Base-by-base conservation (phyloP, 1,140 invertebrate genomes). In the Leguminivora glycinivorella region DNA sequence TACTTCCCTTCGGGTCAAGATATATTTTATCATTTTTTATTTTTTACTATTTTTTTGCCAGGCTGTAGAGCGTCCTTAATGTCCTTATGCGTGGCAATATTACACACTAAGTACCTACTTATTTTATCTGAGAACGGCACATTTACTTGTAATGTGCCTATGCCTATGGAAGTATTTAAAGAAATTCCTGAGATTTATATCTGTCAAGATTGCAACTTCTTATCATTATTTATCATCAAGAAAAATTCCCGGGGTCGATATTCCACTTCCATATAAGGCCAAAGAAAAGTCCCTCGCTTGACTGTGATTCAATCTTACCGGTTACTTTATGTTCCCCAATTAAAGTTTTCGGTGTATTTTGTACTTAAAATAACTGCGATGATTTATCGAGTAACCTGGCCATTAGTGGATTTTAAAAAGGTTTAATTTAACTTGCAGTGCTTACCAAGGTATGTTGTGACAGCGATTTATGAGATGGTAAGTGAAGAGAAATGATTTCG, bases 261-360 rank as follows among this genome's bases (percentile, higher is more conserved):
- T 63, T 63, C 58, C 58, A 29, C 26, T n/a, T 63, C 58, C 19
- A n/a, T 29, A 29, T 9, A 29, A 29, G 58, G 58, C 26, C 58
- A 22, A 9, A 63, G 58, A 63, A 31, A 63, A 63, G 26, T 63
- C 22, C 58, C n/a, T n/a, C 26, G 29, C 31, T 34, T 63, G 24
- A 29, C 22, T 26, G 58, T 26, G 25, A 63, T 29, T 63, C 17
- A 63, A 63, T 63, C 58, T 63, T 12, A 52, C 19, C 58, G 58
- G 58, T 17, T 26, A 17, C 14, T 63, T 63, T 34, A 29, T 63
- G 29, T 31, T 31, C n/a, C n/a, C 17, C 25, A 25, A 63, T 63
- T 34, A 63, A 63, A 63, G 58, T 17, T 29, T 63, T 63, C 26
- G 9, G 6, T 17, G 58, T 31, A 34, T 63, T 63, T 63, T n/a